phyloP scores from a whole-genome alignment of 2,888 invertebrate species.

The Drosophila falleni region DNA sequence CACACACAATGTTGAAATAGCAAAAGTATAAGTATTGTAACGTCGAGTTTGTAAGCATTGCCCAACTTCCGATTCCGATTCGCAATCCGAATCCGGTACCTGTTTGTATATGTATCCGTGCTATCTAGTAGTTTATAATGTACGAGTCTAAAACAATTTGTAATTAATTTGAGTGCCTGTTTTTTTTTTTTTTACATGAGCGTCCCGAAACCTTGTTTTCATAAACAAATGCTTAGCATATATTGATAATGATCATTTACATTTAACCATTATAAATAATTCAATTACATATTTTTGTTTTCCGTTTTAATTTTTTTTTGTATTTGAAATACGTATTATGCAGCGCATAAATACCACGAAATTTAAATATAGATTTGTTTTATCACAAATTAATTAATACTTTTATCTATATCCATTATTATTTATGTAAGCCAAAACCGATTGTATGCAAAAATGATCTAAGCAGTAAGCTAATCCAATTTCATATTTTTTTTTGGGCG shows the following conservation, averaged over 20 bases:
- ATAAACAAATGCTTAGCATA: conserved; percentile 54
- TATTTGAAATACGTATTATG: conserved; percentile 8
- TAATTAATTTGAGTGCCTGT: conserved; percentile 16
- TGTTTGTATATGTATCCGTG: conserved; percentile 27
- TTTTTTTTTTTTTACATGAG: conserved; percentile 1
- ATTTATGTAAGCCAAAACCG: conserved; percentile 33
- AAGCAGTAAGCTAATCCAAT: conserved; percentile 14
- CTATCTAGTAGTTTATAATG: conserved; percentile 31
- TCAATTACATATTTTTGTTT: not conserved
- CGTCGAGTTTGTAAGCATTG: conserved; percentile 35
- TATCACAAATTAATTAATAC: conserved; percentile 30
- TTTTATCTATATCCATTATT: conserved; percentile 18
- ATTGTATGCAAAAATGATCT: conserved; percentile 15
- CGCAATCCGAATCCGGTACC: conserved; percentile 10
- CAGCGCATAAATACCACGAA: conserved; percentile 12
- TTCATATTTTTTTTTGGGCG: conserved; percentile 16
- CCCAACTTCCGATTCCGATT: conserved; percentile 26
- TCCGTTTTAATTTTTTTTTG: conserved; percentile 5
- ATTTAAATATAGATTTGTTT: not conserved
- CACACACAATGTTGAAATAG: conserved; percentile 29
- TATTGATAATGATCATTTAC: conserved; percentile 20
- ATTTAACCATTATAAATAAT: not conserved
- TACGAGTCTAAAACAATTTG: conserved; percentile 24
- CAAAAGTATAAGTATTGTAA: conserved; percentile 26
- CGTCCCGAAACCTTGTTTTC: conserved; percentile 4